These are phyloP conservation scores for Ricordea florida DNA, from an alignment of 92 coral and sea anemone species.

Conservation along the genomic window DNA sequence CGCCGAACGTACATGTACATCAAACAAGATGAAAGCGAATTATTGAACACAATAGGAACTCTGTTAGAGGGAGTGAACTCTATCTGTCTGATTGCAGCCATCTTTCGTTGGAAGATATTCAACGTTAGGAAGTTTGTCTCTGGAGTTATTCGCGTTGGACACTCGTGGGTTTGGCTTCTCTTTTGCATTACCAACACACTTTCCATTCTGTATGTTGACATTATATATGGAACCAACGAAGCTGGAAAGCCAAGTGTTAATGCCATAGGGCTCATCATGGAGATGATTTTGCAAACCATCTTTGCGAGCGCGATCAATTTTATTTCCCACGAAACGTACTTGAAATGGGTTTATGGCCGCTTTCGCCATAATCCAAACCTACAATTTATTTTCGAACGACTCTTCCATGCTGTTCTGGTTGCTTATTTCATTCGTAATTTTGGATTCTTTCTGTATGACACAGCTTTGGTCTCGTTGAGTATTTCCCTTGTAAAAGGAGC, in stretches of 20 bases:
- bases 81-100: slow-evolving; percentile 14
- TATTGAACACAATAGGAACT: slow-evolving; percentile 30
- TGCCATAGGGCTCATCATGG: slow-evolving; percentile 44
- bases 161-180: slow-evolving; percentile 82
- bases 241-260: background rate
- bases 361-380: background rate
- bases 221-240: slow-evolving; percentile 13
- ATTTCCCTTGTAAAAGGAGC: slow-evolving; percentile 62
- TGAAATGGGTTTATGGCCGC: slow-evolving; percentile 36
- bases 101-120: slow-evolving; percentile 65
- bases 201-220: slow-evolving; percentile 22
- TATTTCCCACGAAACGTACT: slow-evolving; percentile 50
- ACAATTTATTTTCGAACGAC: slow-evolving; percentile 28
- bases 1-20: slow-evolving; percentile 52
- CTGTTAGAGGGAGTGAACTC: slow-evolving; percentile 61
- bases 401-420: slow-evolving; percentile 21
- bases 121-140: slow-evolving; percentile 29
- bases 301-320: slow-evolving; percentile 75
- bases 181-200: slow-evolving; percentile 10
- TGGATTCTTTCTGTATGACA: slow-evolving; percentile 78
- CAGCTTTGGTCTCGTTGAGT: slow-evolving; percentile 74
- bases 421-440: slow-evolving; percentile 70
- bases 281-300: slow-evolving; percentile 43
- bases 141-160: slow-evolving; percentile 65
- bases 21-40: slow-evolving; percentile 40